Base-by-base conservation (phyloP, 2,113 vertebrate species). In the Toxotes jaculatrix region DNA sequence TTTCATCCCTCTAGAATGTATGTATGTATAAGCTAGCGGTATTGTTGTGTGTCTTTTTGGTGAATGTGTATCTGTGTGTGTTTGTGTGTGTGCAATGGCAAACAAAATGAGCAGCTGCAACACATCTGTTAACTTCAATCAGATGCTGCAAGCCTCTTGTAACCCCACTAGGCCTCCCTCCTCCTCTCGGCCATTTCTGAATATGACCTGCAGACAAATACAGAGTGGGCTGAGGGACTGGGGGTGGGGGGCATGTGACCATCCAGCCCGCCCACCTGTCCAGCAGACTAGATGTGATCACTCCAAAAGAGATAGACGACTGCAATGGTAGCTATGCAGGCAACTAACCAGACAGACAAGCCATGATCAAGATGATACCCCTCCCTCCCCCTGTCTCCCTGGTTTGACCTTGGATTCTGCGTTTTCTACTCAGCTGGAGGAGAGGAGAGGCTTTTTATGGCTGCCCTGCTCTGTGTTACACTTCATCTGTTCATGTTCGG, bases 61-160 rank as follows among this genome's bases (percentile, higher is more conserved):
- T 31, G 27, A 31, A 27, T 57, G 68, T 69, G 55, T 40, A 10
- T 40, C 3, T 77, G 64, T 49, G 63, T 34, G 65, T 34, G 27
- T 68, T 21, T 38, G 27, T 27, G 32, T 57, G 68, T 69, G 32
- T 64, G 72, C 65, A 40, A 62, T 74, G 72, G 61, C 79, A 80
- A 82, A 79, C 65, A 56, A 78, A 80, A 56, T 3, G 19, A 89
- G 73, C 91, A 94, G 91, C 93, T 92, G 89, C 86, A 87, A 27
- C 60, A 77, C 93, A 94, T 93, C 91, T 93, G 91, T 89, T 87
- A 59, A 77, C 74, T 88, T 81, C 66, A 81, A 90, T 90, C 87
- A 85, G 84, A 90, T 79, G 86, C 57, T 79, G 66, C 68, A 79
- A 68, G 74, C 72, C 77, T 79, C 66, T 45, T 40, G 70, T 83